Base-by-base conservation (phyloP, 1,140 invertebrate species). In the Drosophila serrata region DNA sequence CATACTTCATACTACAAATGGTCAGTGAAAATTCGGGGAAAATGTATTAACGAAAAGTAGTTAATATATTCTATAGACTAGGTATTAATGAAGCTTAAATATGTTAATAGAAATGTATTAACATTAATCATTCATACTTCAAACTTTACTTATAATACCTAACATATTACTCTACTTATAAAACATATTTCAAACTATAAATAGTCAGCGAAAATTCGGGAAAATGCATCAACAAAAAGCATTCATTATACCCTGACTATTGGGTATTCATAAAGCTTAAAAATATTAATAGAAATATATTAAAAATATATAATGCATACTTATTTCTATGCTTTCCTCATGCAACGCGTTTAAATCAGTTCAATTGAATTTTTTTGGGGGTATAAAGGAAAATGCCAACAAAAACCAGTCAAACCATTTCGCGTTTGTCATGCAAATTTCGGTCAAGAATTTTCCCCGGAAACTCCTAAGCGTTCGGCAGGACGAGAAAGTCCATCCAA, bases 361-460 rank as follows among this genome's bases (percentile, higher is more conserved):
- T 31, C 6, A 13, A 19, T 19, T 31, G 46, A 12, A 19, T 13
- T 33, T 12, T 31, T 57, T 53, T 6, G 27, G 39, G 33, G 31
- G 15, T 27, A 22, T n/a, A n/a, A n/a, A 27, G n/a, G 3, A 22
- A 56, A 62, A 22, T 53, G 15, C 22, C 13, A 27, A 19, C 8
- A 6, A 55, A 12, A 29, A 2, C n/a, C n/a, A 15, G 1, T 13
- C 9, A 11, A 17, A 24, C 1, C 22, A 60, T 35, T 40, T 22
- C 22, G n/a, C 65, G 17, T 55, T 55, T 45, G 61, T 43, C 62
- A 67, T 69, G 61, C 62, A 67, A 67, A 67, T 67, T 22, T 19
- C 4, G 22, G 35, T n/a, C 15, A 42, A 22, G 37, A 67, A 53
- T 53, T 51, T 22, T n/a, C 11, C 11, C 43, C 17, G 61, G n/a